Percentiles rank a stretch among this genome's conserved stretches.
Conservation (phyloP, 2,113 vertebrate genomes). For the Cryptotis parvus region DNA sequence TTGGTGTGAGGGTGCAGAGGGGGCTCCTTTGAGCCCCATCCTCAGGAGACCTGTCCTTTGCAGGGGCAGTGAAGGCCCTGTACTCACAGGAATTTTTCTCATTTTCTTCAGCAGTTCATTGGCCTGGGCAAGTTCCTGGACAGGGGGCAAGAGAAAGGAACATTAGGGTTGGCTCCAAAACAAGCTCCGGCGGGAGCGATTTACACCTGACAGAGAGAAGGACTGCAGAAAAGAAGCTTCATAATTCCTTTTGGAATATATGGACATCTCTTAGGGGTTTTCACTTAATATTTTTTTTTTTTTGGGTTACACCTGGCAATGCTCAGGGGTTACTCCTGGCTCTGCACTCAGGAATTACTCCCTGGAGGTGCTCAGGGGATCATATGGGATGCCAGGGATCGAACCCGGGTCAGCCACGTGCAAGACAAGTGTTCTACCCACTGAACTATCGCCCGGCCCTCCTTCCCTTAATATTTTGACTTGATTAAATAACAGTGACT, state of each 20-base stretch:
- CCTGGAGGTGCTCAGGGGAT: too few relatives aligned
- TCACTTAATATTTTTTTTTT: too few relatives aligned
- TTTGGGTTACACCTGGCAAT: too few relatives aligned
- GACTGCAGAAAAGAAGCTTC: background rate
- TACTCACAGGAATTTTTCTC: constrained; percentile 90
- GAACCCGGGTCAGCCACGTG: too few relatives aligned
- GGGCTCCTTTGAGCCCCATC: background rate
- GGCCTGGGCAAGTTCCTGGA: constrained; percentile 92
- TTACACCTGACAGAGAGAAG: background rate
- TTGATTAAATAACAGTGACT: too few relatives aligned
- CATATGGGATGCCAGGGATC: too few relatives aligned
- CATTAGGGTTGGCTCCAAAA: background rate
- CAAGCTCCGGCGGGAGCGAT: background rate
- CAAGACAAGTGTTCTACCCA: too few relatives aligned
- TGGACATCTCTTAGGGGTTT: background rate
- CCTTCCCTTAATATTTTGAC: too few relatives aligned
- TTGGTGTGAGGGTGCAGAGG: background rate
- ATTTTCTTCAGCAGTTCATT: constrained; percentile 87
- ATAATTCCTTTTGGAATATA: background rate
- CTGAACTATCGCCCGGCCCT: too few relatives aligned
- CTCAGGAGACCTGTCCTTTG: background rate
- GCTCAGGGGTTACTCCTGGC: too few relatives aligned
- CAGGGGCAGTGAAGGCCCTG: background rate
- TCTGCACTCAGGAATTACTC: too few relatives aligned
- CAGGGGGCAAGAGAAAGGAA: constrained; percentile 38